Base-by-base conservation (phyloP, 2,888 invertebrate species). In the Agonopterix alstromeriana region DNA sequence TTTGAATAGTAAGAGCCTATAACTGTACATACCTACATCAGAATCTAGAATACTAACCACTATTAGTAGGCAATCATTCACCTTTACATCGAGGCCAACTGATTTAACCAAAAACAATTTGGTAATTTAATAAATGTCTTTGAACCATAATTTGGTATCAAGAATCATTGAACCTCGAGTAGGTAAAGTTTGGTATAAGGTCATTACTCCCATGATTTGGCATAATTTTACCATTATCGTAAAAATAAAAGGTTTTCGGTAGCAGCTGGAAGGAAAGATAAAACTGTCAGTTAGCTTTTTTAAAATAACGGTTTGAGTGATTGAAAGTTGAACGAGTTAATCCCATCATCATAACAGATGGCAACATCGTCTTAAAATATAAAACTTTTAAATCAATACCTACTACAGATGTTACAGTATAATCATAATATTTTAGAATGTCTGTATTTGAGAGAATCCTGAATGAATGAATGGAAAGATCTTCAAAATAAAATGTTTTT, bases 141-240 rank as follows among this genome's bases (percentile, higher is more conserved):
- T 50, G 48, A 48, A 48, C 49, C 36, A 35, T 42, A 40, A 38
- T 12, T 27, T 45, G 11, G 11, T 11, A 46, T 17, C 45, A 40
- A 35, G 49, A 46, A 11, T 46, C 48, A 27, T 42, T 12, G 42
- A 47, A 44, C 47, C 47, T 47, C 45, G 47, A 40, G 42, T 8
- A 27, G 27, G 27, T 27, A 12, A 42, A 17, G 11, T 46, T 50
- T 36, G 47, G 36, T 45, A 10, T 46, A 49, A 47, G 47, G 49
- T 43, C 49, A 35, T 45, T 48, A 46, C 43, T 36, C 43, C 46
- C 44, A 48, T 46, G 44, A 46, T 47, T 48, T 45, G 27, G 50
- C 38, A 53, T 55, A 57, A 54, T 54, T 54, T 52, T 12, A 10
- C 43, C 48, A 52, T 53, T 53, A 52, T 48, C 46, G 48, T 47